Base-by-base conservation (phyloP, 2,888 invertebrate species). In the Pegoplata infirma region DNA sequence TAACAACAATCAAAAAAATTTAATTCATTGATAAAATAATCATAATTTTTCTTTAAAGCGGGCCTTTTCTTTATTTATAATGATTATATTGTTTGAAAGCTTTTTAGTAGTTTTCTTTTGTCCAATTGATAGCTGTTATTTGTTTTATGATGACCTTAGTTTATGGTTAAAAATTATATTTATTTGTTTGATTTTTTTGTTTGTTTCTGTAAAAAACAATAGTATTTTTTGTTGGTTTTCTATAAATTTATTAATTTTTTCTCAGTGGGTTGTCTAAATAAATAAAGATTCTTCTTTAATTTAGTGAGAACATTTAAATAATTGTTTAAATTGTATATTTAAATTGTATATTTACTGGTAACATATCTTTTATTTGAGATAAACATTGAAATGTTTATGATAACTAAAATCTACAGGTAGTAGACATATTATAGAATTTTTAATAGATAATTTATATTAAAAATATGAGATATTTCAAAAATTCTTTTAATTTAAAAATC, bases 141-240 rank as follows among this genome's bases (percentile, higher is more conserved):
- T 63, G 49, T 49, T 47, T 47, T 36, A 51, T 32, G n/a, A n/a
- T 63, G 63, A 63, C 63, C 63, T 63, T 63, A 51, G 58, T 58
- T 44, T 10, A 17, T 40, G 17, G 3, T 14, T 12, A 59, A n/a
- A 63, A 49, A 63, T 14, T 10, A 17, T 19, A 47, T 59, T 46
- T 69, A 53, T 71, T 55, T 44, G 8, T 53, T 32, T 19, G 12
- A n/a, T n/a, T 61, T 61, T 12, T 7, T 46, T 5, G 10, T 14
- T 40, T n/a, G n/a, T n/a, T 63, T 21, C 32, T 10, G 36, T 40
- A 4, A 7, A 40, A 14, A 63, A 55, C 46, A 55, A 61, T 16
- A 53, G 40, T 25, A 14, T 46, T 19, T 68, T 56, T 58, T 17
- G 23, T n/a, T n/a, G n/a, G n/a, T 17, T 12, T 17, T 5, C 1